phyloP scores from a whole-genome alignment of 2,113 vertebrate species.

The Daubentonia madagascariensis region DNA sequence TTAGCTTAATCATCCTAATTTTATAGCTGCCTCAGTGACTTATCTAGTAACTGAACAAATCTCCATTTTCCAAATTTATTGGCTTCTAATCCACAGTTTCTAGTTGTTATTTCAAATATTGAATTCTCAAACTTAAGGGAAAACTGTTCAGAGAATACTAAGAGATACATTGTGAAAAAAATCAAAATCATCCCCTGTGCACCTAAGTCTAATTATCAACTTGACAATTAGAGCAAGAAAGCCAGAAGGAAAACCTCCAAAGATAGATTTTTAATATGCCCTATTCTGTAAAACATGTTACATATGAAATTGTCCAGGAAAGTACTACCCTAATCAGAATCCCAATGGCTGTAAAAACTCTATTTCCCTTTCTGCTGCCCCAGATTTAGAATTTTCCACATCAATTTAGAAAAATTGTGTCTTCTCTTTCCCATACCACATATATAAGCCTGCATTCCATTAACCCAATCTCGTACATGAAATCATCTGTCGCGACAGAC shows the following conservation, averaged over 20 bases:
- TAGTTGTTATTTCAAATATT: background rate
- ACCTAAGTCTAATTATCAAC: background rate
- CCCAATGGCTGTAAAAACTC: background rate
- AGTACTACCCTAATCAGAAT: background rate
- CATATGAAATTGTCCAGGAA: background rate
- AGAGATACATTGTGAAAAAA: background rate
- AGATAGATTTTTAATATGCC: background rate
- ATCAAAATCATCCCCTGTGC: background rate
- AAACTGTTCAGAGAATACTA: background rate
- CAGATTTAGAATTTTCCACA: background rate
- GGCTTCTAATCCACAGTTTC: background rate
- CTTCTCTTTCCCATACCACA: background rate
- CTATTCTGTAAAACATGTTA: background rate
- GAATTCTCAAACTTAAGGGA: background rate
- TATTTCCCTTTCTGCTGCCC: background rate
- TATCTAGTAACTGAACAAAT: background rate
- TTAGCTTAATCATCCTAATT: background rate
- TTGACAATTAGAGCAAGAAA: background rate
- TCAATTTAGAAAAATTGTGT: background rate
- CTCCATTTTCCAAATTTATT: slow-evolving; percentile 10
- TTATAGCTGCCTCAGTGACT: background rate
- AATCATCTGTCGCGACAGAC: background rate
- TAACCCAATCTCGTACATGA: background rate
- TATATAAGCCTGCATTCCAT: background rate
- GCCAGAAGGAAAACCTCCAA: background rate